These are phyloP conservation scores for Onchidella celtica DNA, from an alignment of 2,888 invertebrate species.

Conservation along the genomic window DNA sequence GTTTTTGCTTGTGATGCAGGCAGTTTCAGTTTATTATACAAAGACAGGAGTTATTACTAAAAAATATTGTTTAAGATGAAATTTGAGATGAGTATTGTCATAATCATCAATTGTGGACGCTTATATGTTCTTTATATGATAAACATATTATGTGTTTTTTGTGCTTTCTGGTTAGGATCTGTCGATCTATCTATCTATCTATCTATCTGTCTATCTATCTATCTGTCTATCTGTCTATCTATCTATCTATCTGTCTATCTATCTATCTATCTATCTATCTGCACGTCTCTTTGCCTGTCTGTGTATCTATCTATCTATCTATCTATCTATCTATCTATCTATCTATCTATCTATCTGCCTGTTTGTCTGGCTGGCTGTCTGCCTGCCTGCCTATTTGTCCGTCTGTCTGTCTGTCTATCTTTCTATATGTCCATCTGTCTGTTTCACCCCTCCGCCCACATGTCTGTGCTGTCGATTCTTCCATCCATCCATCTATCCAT, in stretches of 20 bases:
- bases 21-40: too few species aligned
- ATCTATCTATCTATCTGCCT: neutral
- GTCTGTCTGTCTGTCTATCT: neutral
- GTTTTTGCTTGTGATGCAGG: too few species aligned
- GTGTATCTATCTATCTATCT: neutral
- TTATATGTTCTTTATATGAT: too few species aligned
- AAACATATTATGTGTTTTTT: too few species aligned
- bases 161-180: too few species aligned
- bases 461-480: too few species aligned
- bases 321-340: neutral
- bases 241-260: neutral
- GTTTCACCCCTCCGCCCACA: neutral
- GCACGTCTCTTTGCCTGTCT: neutral
- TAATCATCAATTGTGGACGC: too few species aligned
- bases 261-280: neutral
- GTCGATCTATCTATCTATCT: neutral
- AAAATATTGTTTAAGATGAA: too few species aligned
- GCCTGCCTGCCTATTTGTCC: neutral
- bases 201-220: neutral
- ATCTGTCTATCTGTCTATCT: neutral
- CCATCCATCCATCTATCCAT: too few species aligned
- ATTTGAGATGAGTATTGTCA: too few species aligned
- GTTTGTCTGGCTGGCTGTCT: neutral
- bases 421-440: neutral
- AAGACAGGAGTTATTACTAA: too few species aligned